Evolutionary conservation across 2,113 vertebrate species (phyloP).

Genomic region (Myrmecobius fasciatus): DNA sequence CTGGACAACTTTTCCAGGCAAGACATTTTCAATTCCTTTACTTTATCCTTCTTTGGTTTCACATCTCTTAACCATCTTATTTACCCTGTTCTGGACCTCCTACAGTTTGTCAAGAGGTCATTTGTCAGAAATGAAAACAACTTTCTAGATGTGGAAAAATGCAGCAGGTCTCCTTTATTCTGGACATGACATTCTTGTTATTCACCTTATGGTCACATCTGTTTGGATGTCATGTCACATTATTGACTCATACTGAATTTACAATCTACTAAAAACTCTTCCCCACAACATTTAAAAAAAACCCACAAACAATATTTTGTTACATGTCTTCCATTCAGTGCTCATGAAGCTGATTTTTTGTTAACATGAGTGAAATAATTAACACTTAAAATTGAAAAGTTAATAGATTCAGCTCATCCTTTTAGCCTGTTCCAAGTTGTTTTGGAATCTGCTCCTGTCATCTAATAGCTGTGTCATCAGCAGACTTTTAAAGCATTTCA

Average conservation of each 20-base stretch:
- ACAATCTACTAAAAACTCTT: background rate
- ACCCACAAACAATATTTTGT: background rate
- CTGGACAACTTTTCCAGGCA: background rate
- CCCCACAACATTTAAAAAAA: background rate
- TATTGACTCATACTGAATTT: background rate
- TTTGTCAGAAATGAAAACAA: background rate
- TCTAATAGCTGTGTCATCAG: background rate
- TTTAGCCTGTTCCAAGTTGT: background rate
- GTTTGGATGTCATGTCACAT: background rate
- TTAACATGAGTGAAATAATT: background rate
- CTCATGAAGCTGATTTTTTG: background rate
- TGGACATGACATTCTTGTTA: background rate
- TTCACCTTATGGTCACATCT: background rate
- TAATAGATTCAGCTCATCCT: background rate
- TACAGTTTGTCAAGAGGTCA: background rate
- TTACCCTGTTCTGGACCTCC: background rate
- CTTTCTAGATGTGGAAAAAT: background rate
- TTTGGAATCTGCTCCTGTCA: background rate
- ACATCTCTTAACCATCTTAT: background rate
- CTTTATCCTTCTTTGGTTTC: background rate
- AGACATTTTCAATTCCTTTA: background rate
- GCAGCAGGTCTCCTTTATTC: background rate
- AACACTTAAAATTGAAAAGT: background rate
- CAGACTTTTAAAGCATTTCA: background rate
- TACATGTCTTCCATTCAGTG: background rate